Evolutionary conservation across 2,113 vertebrate species (phyloP).

Genomic region (Microcebus tavaratra): DNA sequence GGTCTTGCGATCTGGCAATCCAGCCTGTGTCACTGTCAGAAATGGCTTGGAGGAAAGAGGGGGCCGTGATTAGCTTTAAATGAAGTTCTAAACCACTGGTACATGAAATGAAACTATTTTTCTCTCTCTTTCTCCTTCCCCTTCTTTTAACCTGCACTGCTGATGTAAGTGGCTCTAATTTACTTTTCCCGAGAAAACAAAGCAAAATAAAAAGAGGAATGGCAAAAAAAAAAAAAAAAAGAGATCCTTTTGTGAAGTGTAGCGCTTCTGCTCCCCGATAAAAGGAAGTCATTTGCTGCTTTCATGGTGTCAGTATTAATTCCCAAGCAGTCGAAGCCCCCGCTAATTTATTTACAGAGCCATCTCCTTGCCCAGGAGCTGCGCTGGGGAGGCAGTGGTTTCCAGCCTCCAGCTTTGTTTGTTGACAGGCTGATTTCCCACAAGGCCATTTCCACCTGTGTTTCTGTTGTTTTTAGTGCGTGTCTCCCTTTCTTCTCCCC

Average conservation of each 20-base stretch:
- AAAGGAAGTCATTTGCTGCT: constrained; percentile 86
- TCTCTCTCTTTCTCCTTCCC: constrained; percentile 67
- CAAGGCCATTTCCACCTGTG: constrained; percentile 89
- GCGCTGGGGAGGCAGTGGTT: constrained; percentile 83
- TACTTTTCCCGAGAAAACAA: constrained; percentile 79
- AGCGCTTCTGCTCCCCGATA: constrained; percentile 81
- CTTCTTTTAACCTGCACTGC: constrained; percentile 76
- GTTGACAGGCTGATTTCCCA: constrained; percentile 91
- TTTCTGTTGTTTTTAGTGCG: constrained; percentile 87
- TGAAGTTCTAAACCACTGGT: constrained; percentile 85
- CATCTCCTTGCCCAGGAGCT: constrained; percentile 80
- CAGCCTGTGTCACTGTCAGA: constrained; percentile 65
- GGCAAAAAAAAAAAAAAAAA: not conserved
- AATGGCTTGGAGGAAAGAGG: constrained; percentile 72
- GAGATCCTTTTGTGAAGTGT: constrained; percentile 77
- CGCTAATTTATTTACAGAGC: constrained; percentile 89
- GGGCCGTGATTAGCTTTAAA: constrained; percentile 84
- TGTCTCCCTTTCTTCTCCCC: constrained; percentile 87
- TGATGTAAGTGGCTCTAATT: constrained; percentile 79
- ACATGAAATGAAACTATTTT: constrained; percentile 85
- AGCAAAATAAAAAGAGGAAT: constrained; percentile 61
- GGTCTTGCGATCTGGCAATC: constrained; percentile 28
- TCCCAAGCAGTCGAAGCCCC: constrained; percentile 86
- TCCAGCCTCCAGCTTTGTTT: constrained; percentile 88
- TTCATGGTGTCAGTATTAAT: constrained; percentile 88